Base-by-base conservation (phyloP, 1,140 invertebrate genomes). In the Rhopalosiphum maidis region DNA sequence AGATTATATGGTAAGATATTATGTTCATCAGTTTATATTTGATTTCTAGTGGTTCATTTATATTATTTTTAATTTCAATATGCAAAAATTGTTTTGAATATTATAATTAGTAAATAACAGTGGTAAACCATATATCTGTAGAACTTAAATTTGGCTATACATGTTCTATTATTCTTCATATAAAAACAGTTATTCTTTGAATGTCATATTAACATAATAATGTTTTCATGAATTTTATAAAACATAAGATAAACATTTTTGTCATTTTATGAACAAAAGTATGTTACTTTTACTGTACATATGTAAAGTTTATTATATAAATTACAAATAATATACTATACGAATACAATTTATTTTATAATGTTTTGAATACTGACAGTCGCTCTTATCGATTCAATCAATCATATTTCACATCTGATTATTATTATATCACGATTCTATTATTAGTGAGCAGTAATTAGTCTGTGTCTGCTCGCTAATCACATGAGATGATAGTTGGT, bases 1-100 rank as follows among this genome's bases (percentile, higher is more conserved):
- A 85, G 91, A 93, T 54, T 93, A 93, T 85, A 55, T 86, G 22
- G 91, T 93, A 85, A 85, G 91, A 92, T 48, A 41, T 41, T 41
- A 6, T 87, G 2, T 83, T 41, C 1, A 37, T 37, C 37, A 41
- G 35, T 86, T 60, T 60, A 30, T 60, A 15, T 30, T 11, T 68
- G 11, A 15, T 68, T n/a, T 4, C 30, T 4, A 41, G 41, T 41
- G 41, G 41, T 41, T 41, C 4, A 30, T n/a, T 18, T n/a, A 68
- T 68, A 68, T 68, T n/a, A n/a, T 68, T 68, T 68, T 68, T 41
- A 41, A 41, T 41, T 41, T 41, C 4, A 68, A 68, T 68, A 18
- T 68, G 15, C 30, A 77, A 18, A n/a, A 77, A 77, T n/a, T n/a
- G 5, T n/a, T 41, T 1, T n/a, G 18, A n/a, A 77, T n/a, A 77